Evolutionary conservation across 1,140 invertebrate species (phyloP).

Genomic region (Pseudomyrmex flavicornis): DNA sequence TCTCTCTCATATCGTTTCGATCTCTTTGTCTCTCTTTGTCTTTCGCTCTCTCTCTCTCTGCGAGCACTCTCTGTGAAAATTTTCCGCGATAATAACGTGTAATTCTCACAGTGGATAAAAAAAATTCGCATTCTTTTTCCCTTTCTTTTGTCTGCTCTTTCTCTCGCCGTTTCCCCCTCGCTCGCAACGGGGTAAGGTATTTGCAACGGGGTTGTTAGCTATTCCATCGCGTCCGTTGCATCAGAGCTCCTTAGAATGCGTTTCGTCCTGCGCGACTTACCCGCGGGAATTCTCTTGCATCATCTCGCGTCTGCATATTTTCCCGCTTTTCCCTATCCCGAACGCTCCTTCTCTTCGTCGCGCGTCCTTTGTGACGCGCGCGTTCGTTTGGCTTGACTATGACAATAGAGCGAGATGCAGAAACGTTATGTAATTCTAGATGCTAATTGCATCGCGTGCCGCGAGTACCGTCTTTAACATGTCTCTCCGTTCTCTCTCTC

Average conservation of each 20-base stretch:
- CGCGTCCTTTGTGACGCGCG: slow-evolving; percentile 38
- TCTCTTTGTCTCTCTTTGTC: too few relatives aligned
- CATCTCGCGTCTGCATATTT: slow-evolving; percentile 46
- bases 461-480: slow-evolving; percentile 37
- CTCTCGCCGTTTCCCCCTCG: not conserved
- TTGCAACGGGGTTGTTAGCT: slow-evolving; percentile 2
- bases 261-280: slow-evolving; percentile 15
- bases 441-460: slow-evolving; percentile 46
- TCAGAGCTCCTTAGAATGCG: not conserved
- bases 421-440: slow-evolving; percentile 57
- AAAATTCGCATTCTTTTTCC: not conserved
- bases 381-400: slow-evolving; percentile 49
- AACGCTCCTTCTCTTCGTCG: not conserved
- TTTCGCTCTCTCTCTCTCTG: too few relatives aligned
- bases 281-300: slow-evolving; percentile 36
- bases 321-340: slow-evolving; percentile 10
- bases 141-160: not conserved
- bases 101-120: not conserved
- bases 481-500: not conserved
- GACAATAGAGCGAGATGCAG: slow-evolving; percentile 52
- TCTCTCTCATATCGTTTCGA: not conserved
- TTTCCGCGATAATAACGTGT: not conserved
- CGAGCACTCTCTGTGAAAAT: not conserved
- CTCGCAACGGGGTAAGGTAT: not conserved
- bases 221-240: slow-evolving; percentile 3